These are phyloP conservation scores for Heliconius aoede DNA, from an alignment of 2,888 invertebrate genomes.

Conservation along the genomic window DNA sequence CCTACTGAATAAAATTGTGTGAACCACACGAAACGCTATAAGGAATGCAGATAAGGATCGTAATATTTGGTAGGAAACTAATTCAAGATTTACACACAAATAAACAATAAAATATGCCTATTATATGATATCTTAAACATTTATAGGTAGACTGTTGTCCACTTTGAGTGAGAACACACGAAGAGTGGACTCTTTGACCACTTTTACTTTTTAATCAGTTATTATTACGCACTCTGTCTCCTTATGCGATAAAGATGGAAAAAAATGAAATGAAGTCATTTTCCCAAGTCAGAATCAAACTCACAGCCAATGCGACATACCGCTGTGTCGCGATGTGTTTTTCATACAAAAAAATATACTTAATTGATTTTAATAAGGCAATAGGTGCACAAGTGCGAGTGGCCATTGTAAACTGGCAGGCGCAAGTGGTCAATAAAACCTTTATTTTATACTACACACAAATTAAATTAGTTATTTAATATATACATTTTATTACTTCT, in stretches of 20 bases:
- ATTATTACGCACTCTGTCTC: no score
- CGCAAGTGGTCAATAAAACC: conserved; percentile 15
- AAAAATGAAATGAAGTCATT: background rate
- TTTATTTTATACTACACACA: no score
- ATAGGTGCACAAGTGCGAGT: conserved; percentile 8
- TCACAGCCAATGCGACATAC: background rate
- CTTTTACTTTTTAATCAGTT: no score
- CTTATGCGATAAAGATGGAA: no score
- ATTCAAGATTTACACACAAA: background rate
- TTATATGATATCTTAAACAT: no score
- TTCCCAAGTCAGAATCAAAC: background rate
- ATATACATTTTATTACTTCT: background rate
- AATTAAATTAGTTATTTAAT: no score
- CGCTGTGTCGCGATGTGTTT: background rate
- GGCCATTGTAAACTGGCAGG: conserved; percentile 3
- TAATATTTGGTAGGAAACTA: background rate
- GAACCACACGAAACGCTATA: background rate
- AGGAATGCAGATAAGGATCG: background rate
- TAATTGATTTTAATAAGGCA: conserved; percentile 13
- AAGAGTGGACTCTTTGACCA: no score
- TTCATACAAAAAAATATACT: background rate
- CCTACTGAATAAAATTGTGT: conserved; percentile 1
- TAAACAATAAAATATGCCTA: background rate
- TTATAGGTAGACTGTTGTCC: no score
- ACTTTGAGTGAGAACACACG: no score